Conservation (phyloP, 92 coral and sea anemone genomes). For the Porites lobata region DNA sequence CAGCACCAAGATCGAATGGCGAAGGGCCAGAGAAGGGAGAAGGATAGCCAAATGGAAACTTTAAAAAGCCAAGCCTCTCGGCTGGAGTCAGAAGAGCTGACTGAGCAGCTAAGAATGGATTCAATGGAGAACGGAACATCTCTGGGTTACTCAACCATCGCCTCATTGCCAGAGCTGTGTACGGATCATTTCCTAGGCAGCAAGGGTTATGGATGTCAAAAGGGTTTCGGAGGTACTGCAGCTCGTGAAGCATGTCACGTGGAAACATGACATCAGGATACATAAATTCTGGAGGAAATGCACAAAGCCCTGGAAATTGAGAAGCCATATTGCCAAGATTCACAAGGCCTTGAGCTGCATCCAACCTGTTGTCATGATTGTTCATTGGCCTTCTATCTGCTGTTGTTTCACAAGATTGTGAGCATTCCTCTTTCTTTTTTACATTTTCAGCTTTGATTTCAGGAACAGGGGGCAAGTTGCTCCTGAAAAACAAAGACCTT, state of each 20-base stretch:
- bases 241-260: conserved; percentile 81
- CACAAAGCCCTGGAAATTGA: conserved; percentile 78
- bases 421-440: conserved; percentile 47
- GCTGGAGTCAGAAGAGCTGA: conserved; percentile 82
- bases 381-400: conserved; percentile 67
- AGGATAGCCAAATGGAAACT: conserved; percentile 78
- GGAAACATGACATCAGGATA: conserved; percentile 92
- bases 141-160: conserved; percentile 87
- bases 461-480: conserved; percentile 73
- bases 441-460: conserved; percentile 73
- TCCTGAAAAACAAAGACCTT: conserved; percentile 73
- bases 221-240: conserved; percentile 68
- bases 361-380: conserved; percentile 85
- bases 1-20: conserved; percentile 78
- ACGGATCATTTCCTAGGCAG: conserved; percentile 76
- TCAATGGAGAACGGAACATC: conserved; percentile 81
- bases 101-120: conserved; percentile 85
- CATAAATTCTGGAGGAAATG: conserved; percentile 87
- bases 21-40: conserved; percentile 74
- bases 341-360: conserved; percentile 93
- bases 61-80: conserved; percentile 85
- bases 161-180: conserved; percentile 85
- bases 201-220: conserved; percentile 85
- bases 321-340: conserved; percentile 84
- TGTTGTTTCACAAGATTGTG: conserved; percentile 49